phyloP scores from a whole-genome alignment of 2,797 vertebrate genomes.

The Oryzias sinensis region DNA sequence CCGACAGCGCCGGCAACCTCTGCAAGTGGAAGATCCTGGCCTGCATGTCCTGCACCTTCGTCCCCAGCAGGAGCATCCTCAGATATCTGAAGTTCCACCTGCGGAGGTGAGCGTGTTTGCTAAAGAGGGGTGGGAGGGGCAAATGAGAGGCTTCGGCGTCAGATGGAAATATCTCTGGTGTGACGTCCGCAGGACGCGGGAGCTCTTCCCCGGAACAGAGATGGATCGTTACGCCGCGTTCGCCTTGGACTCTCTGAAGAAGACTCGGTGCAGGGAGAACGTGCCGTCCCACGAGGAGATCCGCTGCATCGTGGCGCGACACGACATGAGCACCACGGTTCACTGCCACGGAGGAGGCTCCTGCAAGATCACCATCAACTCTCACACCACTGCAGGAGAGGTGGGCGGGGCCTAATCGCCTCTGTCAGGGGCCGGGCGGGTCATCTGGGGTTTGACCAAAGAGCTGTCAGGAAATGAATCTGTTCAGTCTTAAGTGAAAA shows the following conservation, averaged over 20 bases:
- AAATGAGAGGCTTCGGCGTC: accelerated
- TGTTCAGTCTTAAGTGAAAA: too few species aligned
- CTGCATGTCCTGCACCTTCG: slow-evolving; percentile 92
- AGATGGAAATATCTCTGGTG: background rate
- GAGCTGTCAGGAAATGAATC: too few species aligned
- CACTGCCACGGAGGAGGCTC: slow-evolving; percentile 95
- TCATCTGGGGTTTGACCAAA: background rate
- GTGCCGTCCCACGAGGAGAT: slow-evolving; percentile 94
- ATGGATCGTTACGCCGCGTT: slow-evolving; percentile 90
- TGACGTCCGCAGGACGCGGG: slow-evolving; percentile 78
- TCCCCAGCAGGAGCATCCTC: slow-evolving; percentile 86
- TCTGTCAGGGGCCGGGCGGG: too few species aligned
- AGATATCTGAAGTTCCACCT: slow-evolving; percentile 96
- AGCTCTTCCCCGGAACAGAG: slow-evolving; percentile 88
- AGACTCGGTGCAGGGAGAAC: slow-evolving; percentile 88
- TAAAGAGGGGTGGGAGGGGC: background rate
- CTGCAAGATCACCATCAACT: slow-evolving; percentile 96
- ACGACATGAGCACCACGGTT: slow-evolving; percentile 94
- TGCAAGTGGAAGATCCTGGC: slow-evolving; percentile 91
- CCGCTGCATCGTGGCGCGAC: slow-evolving; percentile 84
- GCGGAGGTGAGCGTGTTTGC: slow-evolving; percentile 79
- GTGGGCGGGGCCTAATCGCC: slow-evolving; percentile 55
- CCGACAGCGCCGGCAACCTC: slow-evolving; percentile 81
- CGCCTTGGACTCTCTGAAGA: slow-evolving; percentile 86
- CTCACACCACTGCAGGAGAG: slow-evolving; percentile 96